Conservation (phyloP, 2,113 vertebrate genomes). For the cat (Felis catus) region F.catus_Fca126_mat1.0 CM031428.1:52646001-52646500, state of each 20-base stretch:
- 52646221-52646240: background rate
- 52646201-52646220: background rate
- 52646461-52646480: background rate
- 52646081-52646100: background rate
- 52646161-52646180: background rate
- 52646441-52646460: background rate
- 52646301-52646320: background rate
- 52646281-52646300: accelerated
- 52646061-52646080: background rate
- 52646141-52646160: background rate
- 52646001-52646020: background rate
- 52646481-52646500: background rate
- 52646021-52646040: background rate
- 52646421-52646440: background rate
- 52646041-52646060: background rate
- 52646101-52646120: background rate
- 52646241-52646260: background rate
- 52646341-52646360: background rate
- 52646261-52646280: background rate
- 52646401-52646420: background rate
- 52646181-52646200: background rate
- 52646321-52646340: accelerated
- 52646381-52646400: background rate
- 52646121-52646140: background rate
- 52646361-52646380: background rate